phyloP scores from a whole-genome alignment of 2,888 invertebrate species.

The Ormyrus labotus region DNA sequence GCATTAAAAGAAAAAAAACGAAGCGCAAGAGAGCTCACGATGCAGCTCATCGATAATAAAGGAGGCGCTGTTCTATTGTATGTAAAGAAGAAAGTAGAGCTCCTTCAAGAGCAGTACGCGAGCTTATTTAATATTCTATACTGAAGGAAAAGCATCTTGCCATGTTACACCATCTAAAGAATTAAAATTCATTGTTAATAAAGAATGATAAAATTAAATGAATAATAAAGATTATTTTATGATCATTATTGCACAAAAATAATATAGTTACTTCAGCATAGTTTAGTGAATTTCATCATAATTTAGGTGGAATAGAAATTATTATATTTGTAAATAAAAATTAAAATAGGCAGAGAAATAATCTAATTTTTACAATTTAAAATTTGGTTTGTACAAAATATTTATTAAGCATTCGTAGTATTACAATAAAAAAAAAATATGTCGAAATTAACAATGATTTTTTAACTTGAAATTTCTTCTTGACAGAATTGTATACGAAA shows the following conservation, averaged over 20 bases:
- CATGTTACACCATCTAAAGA: not conserved
- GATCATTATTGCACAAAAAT: too few relatives aligned
- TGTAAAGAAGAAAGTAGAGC: not conserved
- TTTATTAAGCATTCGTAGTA: conserved; percentile 54
- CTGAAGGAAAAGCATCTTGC: conserved; percentile 27
- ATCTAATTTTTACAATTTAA: conserved; percentile 22
- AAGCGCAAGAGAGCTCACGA: not conserved
- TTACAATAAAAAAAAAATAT: conserved; percentile 55
- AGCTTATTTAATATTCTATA: conserved; percentile 21
- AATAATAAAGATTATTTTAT: too few relatives aligned
- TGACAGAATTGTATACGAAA: not conserved
- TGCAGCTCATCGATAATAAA: conserved; percentile 13
- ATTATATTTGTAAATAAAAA: not conserved
- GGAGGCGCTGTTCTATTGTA: conserved; percentile 3
- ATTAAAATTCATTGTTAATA: too few relatives aligned
- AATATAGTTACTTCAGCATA: not conserved
- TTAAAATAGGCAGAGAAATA: conserved; percentile 21
- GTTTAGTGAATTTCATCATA: not conserved
- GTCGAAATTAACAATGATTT: conserved; percentile 37
- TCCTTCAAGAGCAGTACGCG: not conserved
- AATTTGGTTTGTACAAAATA: conserved; percentile 45
- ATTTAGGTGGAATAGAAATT: not conserved
- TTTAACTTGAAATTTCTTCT: conserved; percentile 27
- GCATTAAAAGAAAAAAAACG: not conserved
- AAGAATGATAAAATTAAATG: too few relatives aligned